Conservation (phyloP, 2,797 vertebrate species). For the Hozukius guyotensis region DNA sequence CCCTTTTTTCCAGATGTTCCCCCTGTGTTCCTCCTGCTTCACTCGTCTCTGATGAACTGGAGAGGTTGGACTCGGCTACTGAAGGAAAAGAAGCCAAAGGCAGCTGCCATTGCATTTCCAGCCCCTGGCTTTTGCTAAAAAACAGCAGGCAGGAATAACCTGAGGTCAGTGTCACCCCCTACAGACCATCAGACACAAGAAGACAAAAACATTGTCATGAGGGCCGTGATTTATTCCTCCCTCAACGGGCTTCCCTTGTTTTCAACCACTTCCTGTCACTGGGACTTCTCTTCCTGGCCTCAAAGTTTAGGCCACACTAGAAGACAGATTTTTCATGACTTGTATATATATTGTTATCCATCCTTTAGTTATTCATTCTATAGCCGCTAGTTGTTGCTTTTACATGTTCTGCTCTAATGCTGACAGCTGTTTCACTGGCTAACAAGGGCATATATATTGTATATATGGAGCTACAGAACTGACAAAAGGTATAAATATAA, state of each 20-base stretch:
- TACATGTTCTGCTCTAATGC: not conserved
- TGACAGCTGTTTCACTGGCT: not conserved
- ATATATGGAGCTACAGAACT: not conserved
- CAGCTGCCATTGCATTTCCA: slow-evolving; percentile 61
- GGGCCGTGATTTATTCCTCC: slow-evolving; percentile 63
- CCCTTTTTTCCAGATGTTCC: slow-evolving; percentile 81
- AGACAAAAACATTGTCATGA: slow-evolving; percentile 63
- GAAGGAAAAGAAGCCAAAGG: slow-evolving; percentile 54
- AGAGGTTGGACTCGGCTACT: slow-evolving; percentile 62
- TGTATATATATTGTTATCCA: not conserved
- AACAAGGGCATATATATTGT: not conserved
- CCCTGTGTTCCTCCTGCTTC: slow-evolving; percentile 60
- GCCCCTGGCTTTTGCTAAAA: slow-evolving; percentile 39
- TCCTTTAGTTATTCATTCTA: not conserved
- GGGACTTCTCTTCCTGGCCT: slow-evolving; percentile 46
- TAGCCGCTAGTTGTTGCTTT: not conserved
- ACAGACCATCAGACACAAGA: slow-evolving; percentile 54
- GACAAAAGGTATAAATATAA: not conserved
- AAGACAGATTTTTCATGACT: slow-evolving; percentile 17
- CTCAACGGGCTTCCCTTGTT: slow-evolving; percentile 67
- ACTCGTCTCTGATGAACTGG: slow-evolving; percentile 71
- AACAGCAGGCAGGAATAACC: slow-evolving; percentile 49
- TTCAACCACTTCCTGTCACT: slow-evolving; percentile 69
- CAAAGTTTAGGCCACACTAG: slow-evolving; percentile 7
- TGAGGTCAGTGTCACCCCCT: slow-evolving; percentile 59